Conservation (phyloP, 2,797 vertebrate species). For the Phoeniculus purpureus region DNA sequence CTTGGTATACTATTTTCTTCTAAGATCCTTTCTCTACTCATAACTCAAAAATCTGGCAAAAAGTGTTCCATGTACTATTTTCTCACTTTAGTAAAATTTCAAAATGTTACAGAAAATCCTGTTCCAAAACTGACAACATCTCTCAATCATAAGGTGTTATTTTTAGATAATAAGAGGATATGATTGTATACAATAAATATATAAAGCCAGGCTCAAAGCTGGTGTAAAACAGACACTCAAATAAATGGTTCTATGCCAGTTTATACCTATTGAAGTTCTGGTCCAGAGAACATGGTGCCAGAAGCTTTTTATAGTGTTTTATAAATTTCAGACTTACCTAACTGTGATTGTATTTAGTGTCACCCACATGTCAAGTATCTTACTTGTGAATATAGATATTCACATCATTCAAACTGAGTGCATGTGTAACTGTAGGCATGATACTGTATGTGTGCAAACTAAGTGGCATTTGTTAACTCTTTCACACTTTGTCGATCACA, state of each 20-base stretch:
- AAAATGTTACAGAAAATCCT: conserved; percentile 17
- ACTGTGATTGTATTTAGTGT: not conserved
- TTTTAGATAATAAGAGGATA: conserved; percentile 33
- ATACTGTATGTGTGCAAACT: not conserved
- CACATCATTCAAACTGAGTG: not conserved
- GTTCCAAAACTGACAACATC: conserved; percentile 10
- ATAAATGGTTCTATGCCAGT: not conserved
- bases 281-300: not conserved
- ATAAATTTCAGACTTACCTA: not conserved
- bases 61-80: not conserved
- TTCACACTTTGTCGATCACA: not conserved
- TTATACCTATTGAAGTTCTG: not conserved
- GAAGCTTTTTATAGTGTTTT: not conserved
- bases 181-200: not conserved
- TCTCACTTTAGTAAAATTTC: conserved; percentile 34
- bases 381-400: not conserved
- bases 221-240: not conserved
- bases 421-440: not conserved
- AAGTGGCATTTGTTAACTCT: not conserved
- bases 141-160: not conserved
- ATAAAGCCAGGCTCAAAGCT: not conserved
- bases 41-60: conserved; percentile 44
- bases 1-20: conserved; percentile 55
- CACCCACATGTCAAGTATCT: not conserved
- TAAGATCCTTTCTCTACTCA: not conserved